Evolutionary conservation across 2,797 vertebrate genomes (phyloP), one percentile per base, ranked within the genome.

Genomic region (Gobionotothen gibberifrons): DNA sequence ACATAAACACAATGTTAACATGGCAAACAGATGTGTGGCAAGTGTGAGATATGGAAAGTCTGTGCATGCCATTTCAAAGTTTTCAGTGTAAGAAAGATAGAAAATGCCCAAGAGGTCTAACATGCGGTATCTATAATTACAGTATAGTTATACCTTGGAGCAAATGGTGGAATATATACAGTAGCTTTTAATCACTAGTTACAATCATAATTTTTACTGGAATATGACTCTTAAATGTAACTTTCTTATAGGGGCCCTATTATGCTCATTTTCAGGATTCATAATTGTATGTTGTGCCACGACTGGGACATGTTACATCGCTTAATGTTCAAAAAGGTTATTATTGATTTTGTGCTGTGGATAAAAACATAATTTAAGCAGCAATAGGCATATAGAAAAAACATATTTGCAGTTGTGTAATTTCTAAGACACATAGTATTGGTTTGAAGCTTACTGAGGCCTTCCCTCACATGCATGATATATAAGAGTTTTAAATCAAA

Each of bases 11-110:
- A 59, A 4, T 39, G 52, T 9, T 42, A 74, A 51, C 15, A 21
- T 8, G 3, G 29, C 49, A n/a, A 16, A 68, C 17, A 53, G 51
- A 64, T 62, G 53, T 62, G 54, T 48, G 29, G 19, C 29, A 54
- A 66, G 40, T 60, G n/a, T 59, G 32, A 69, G 65, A 59, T 48
- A 56, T 62, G 39, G 51, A 49, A 77, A 39, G 11, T 16, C 40
- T 22, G 14, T 29, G 39, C 15, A 4, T 16, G 15, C 4, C 22
- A 14, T 58, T 47, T 47, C 32, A 74, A 36, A 16, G 29, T 22
- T 53, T 36, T 58, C 39, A 55, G 14, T 60, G 47, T 39, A 46
- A 52, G 21, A 64, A 19, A 11, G 52, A 32, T 3, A 21, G n/a
- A 43, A 51, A 32, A 26, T 19, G 16, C 39, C 17, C 17, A 29